Percentiles rank a stretch among this genome's conserved stretches.
Conservation (phyloP, 2,113 vertebrate species). For the Rafetus swinhoei region DNA sequence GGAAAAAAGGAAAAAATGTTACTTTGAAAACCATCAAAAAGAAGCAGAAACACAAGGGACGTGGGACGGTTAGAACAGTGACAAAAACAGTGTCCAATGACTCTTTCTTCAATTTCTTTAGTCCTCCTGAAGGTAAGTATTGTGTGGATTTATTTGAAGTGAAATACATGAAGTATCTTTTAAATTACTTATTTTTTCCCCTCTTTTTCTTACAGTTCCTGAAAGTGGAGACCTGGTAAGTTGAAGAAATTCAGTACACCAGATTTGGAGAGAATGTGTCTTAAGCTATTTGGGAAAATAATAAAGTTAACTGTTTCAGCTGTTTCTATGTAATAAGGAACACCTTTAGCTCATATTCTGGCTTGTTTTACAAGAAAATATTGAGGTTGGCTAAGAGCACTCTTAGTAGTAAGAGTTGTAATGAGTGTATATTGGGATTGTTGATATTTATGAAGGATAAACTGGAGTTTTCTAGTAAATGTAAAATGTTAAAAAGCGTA, state of each 20-base stretch:
- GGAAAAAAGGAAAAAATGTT: conserved; percentile 99
- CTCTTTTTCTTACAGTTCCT: conserved; percentile 84
- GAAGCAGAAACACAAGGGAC: conserved; percentile 99
- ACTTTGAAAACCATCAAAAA: conserved; percentile 99
- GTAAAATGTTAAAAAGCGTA: not conserved
- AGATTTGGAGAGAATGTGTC: not conserved
- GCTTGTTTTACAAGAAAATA: not conserved
- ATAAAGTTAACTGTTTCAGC: not conserved
- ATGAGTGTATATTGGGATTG: not conserved
- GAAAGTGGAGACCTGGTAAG: conserved; percentile 96
- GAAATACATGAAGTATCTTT: not conserved
- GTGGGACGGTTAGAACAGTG: conserved; percentile 96
- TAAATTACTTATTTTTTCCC: conserved; percentile 9
- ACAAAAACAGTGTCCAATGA: conserved; percentile 99
- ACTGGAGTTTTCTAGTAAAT: not conserved
- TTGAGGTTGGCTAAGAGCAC: not conserved
- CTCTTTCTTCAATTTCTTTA: conserved; percentile 99
- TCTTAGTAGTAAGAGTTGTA: not conserved
- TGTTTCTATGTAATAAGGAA: not conserved
- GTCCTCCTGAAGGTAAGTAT: conserved; percentile 91
- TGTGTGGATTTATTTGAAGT: not conserved
- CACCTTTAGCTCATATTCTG: not conserved
- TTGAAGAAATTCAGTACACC: not conserved
- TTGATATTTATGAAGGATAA: not conserved
- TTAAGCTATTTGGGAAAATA: too few species aligned